Conservation (phyloP, 2,888 invertebrate species). For the Apamea anceps region DNA sequence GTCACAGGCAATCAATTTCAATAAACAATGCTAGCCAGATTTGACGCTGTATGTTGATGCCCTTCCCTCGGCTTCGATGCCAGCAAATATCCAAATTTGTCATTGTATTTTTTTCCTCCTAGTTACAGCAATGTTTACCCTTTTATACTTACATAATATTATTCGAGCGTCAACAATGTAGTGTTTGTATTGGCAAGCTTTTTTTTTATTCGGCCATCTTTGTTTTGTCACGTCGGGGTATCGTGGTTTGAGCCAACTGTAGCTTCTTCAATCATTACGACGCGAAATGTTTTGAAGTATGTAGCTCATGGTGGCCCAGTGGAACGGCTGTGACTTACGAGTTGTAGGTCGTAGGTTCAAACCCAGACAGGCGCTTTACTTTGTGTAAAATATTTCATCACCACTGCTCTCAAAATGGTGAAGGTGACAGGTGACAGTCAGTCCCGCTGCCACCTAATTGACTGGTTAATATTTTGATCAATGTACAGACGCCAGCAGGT, state of each 20-base stretch:
- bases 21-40: conserved; percentile 1
- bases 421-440: too few relatives aligned
- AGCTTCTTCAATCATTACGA: neutral
- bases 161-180: conserved; percentile 9
- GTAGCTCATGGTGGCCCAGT: too few relatives aligned
- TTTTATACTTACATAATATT: conserved; percentile 17
- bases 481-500: too few relatives aligned
- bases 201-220: neutral
- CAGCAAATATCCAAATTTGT: conserved; percentile 8
- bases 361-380: too few relatives aligned
- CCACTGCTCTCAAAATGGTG: too few relatives aligned
- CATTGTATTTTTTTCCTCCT: conserved; percentile 10
- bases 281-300: too few relatives aligned
- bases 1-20: neutral
- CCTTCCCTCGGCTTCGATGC: neutral
- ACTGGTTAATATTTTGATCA: too few relatives aligned
- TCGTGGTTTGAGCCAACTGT: neutral
- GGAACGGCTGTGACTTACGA: too few relatives aligned
- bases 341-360: too few relatives aligned
- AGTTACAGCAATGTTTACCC: conserved; percentile 14
- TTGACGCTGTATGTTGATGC: neutral
- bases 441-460: too few relatives aligned
- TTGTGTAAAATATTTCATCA: too few relatives aligned
- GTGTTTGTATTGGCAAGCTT: conserved; percentile 2
- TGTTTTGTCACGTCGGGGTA: neutral